These are phyloP conservation scores for Aphrophora alni DNA, from an alignment of 2,888 invertebrate genomes.

Conservation along the genomic window DNA sequence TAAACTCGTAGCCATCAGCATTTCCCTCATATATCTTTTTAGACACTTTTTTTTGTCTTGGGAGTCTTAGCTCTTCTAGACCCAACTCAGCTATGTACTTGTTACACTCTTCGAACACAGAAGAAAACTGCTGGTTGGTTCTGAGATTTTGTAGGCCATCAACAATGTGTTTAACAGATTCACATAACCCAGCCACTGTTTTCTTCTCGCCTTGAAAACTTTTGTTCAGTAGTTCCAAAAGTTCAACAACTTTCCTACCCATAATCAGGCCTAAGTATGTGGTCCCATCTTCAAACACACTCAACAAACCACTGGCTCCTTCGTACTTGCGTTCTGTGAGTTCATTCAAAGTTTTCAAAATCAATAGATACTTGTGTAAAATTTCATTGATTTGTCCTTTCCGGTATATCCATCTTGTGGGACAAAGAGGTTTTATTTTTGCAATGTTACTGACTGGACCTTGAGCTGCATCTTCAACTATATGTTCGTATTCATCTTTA, in stretches of 20 bases:
- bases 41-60: not conserved
- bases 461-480: not conserved
- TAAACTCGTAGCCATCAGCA: not conserved
- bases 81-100: not conserved
- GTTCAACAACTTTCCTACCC: not conserved
- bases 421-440: conserved; percentile 15
- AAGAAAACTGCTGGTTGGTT: not conserved
- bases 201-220: not conserved
- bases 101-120: not conserved
- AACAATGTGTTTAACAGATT: not conserved
- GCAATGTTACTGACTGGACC: not conserved
- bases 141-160: not conserved
- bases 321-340: not conserved
- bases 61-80: not conserved
- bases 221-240: not conserved
- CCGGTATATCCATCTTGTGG: not conserved
- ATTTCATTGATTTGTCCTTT: not conserved
- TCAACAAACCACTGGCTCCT: conserved; percentile 15
- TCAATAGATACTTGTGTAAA: not conserved
- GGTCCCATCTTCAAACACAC: conserved; percentile 12
- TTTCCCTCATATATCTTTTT: not conserved
- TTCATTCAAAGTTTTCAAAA: conserved; percentile 4
- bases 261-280: not conserved
- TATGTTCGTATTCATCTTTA: conserved; percentile 2
- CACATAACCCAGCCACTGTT: not conserved